These are phyloP conservation scores for Nixonia krombeini DNA, from an alignment of 1,140 invertebrate species.

Conservation along the genomic window DNA sequence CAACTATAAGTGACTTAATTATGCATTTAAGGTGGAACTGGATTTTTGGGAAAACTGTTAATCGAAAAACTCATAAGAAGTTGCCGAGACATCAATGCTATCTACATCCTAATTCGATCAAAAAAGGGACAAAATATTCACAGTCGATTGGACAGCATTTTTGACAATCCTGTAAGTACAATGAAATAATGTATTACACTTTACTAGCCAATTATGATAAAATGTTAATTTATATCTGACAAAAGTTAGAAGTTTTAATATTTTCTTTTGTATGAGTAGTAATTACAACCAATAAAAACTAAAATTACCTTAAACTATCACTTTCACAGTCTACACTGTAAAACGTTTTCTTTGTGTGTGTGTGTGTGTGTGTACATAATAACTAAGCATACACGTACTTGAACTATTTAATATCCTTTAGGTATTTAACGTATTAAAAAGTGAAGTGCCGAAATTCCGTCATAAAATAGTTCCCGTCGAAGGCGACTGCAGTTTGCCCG, in stretches of 20 bases:
- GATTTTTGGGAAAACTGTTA: slow-evolving; percentile 81
- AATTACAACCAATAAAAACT: no score
- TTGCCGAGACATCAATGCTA: slow-evolving; percentile 80
- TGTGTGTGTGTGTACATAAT: no score
- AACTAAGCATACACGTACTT: no score
- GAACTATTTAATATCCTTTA: slow-evolving; percentile 24
- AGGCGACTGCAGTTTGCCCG: slow-evolving; percentile 77
- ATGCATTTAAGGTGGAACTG: slow-evolving; percentile 69
- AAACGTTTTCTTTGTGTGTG: no score
- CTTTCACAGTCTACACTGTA: no score
- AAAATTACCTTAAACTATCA: no score
- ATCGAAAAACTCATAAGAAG: slow-evolving; percentile 87
- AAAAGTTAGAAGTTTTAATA: no score
- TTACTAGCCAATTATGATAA: not conserved
- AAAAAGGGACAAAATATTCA: slow-evolving; percentile 83
- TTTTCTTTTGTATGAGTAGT: no score
- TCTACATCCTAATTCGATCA: slow-evolving; percentile 83
- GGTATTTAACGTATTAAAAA: slow-evolving; percentile 62
- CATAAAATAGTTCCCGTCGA: slow-evolving; percentile 75
- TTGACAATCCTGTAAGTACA: slow-evolving; percentile 77
- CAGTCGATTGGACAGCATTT: slow-evolving; percentile 75
- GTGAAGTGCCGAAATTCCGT: slow-evolving; percentile 62
- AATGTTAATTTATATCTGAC: slow-evolving; percentile 3
- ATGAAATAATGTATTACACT: slow-evolving; percentile 6
- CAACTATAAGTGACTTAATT: slow-evolving; percentile 45